Evolutionary conservation across 2,888 invertebrate species (phyloP).

Genomic region (Gastracanthus pulcherrimus): DNA sequence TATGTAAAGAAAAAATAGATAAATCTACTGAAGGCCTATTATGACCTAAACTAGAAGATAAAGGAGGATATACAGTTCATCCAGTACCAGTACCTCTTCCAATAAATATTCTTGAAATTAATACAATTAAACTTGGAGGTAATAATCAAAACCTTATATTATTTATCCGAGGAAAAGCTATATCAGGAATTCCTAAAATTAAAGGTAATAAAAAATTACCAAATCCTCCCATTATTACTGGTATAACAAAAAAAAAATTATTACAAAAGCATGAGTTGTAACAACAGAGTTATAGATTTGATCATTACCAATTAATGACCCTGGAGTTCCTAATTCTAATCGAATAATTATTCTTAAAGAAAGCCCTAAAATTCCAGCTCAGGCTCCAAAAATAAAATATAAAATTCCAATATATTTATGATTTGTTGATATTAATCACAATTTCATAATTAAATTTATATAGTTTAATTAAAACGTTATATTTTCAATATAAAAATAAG

Average conservation of each 20-base stretch:
- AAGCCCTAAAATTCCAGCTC: too few relatives aligned
- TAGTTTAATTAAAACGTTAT: too few relatives aligned
- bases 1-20: too few relatives aligned
- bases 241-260: slow-evolving; percentile 91
- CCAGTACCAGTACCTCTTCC: slow-evolving; percentile 87
- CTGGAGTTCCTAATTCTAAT: too few relatives aligned
- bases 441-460: too few relatives aligned
- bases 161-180: slow-evolving; percentile 90
- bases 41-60: slow-evolving; percentile 79
- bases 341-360: too few relatives aligned
- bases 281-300: too few relatives aligned
- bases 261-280: slow-evolving; percentile 91
- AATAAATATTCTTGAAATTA: slow-evolving; percentile 82
- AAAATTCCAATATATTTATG: too few relatives aligned
- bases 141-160: slow-evolving; percentile 90
- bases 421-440: too few relatives aligned
- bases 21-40: background rate
- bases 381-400: too few relatives aligned
- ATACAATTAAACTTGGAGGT: slow-evolving; percentile 83
- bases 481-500: too few relatives aligned
- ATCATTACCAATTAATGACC: too few relatives aligned
- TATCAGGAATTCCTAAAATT: slow-evolving; percentile 88
- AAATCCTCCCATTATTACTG: slow-evolving; percentile 90
- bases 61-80: slow-evolving; percentile 85
- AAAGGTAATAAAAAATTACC: slow-evolving; percentile 89